These are phyloP conservation scores for Electrona antarctica DNA, from an alignment of 2,113 vertebrate species.

Conservation along the genomic window DNA sequence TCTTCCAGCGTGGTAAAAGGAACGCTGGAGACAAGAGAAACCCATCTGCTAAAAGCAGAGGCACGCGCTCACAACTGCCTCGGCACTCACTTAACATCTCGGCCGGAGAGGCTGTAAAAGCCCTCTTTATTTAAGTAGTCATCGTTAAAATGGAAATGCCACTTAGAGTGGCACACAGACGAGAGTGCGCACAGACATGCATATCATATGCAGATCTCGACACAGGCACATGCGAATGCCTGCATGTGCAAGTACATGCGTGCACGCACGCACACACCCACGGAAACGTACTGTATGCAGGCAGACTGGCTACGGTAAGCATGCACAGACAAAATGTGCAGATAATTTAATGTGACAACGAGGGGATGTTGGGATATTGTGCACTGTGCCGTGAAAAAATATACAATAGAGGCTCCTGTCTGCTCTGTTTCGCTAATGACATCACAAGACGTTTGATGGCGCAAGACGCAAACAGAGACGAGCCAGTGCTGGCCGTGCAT, in stretches of 20 bases:
- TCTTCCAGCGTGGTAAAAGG: constrained; percentile 32
- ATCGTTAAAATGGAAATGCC: constrained; percentile 51
- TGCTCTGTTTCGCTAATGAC: constrained; percentile 57
- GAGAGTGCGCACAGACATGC: constrained; percentile 6
- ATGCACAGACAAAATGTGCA: neutral
- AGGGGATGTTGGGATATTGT: constrained; percentile 39
- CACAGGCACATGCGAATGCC: too few relatives aligned
- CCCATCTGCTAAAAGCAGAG: constrained; percentile 59
- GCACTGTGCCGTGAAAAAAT: constrained; percentile 49
- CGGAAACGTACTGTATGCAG: constrained; percentile 16
- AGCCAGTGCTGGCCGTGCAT: constrained; percentile 11
- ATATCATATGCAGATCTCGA: too few relatives aligned
- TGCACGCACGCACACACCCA: neutral
- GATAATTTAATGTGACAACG: constrained; percentile 61
- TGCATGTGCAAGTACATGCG: too few relatives aligned
- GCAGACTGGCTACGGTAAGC: constrained; percentile 13
- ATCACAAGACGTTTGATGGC: constrained; percentile 44
- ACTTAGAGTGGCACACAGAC: constrained; percentile 20
- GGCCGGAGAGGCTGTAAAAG: constrained; percentile 49
- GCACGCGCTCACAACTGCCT: constrained; percentile 29
- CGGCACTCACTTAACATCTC: constrained; percentile 48
- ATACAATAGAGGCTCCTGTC: constrained; percentile 29
- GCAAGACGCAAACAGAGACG: constrained; percentile 9
- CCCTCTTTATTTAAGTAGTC: constrained; percentile 62
- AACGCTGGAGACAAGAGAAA: constrained; percentile 61